A percentile compares a stretch with the other conserved stretches of the same genome.
Evolutionary conservation across 92 coral and sea anemone genomes (phyloP).

Genomic region (Porites evermanni): DNA sequence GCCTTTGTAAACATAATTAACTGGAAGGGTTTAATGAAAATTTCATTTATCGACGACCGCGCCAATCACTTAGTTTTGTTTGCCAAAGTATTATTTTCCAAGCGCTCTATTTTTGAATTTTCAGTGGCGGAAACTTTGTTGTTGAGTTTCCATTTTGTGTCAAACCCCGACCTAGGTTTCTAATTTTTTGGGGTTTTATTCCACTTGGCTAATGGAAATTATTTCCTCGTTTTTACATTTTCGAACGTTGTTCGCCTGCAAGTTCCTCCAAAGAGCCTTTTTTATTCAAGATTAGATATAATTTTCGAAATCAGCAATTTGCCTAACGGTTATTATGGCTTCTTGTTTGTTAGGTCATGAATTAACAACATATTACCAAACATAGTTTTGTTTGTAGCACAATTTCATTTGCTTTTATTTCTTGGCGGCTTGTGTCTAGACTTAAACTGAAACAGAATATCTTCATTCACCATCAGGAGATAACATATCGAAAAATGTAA

Average conservation of each 20-base stretch:
- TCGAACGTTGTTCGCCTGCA: not conserved
- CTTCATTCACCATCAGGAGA: not conserved
- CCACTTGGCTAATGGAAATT: not conserved
- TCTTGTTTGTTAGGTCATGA: constrained; percentile 10
- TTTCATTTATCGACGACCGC: constrained; percentile 3
- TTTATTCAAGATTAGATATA: not conserved
- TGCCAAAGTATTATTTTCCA: not conserved
- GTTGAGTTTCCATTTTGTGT: not conserved
- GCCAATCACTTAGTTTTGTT: constrained; percentile 16
- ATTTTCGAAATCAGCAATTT: not conserved
- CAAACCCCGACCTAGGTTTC: not conserved
- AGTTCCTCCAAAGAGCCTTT: not conserved
- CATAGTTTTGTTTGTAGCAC: not conserved
- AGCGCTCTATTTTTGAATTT: not conserved
- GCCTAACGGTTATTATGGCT: not conserved
- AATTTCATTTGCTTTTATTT: not conserved
- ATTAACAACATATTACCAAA: constrained; percentile 12
- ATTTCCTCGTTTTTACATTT: not conserved
- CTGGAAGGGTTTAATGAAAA: not conserved
- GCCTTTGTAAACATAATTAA: constrained; percentile 11
- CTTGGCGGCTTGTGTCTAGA: not conserved
- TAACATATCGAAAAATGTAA: not conserved
- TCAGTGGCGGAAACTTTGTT: not conserved
- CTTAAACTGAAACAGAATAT: not conserved
- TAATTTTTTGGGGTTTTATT: not conserved